A percentile compares a stretch with the other conserved stretches of the same genome.
Evolutionary conservation across 2,888 invertebrate genomes (phyloP).

Genomic region (Philhelius pedissequus): DNA sequence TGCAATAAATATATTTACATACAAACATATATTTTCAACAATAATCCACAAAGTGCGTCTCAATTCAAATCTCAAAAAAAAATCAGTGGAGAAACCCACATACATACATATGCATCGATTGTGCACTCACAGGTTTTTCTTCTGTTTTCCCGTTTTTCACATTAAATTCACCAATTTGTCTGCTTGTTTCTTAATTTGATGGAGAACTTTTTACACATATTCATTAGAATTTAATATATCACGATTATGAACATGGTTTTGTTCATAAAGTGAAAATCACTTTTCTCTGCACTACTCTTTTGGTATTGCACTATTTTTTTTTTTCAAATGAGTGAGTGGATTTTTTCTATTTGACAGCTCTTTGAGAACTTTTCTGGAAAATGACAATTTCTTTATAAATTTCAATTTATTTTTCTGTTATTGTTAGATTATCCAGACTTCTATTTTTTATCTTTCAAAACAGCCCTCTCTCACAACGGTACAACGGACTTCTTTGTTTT

Average conservation of each 20-base stretch:
- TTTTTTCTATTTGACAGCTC: constrained; percentile 4
- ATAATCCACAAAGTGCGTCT: constrained; percentile 50
- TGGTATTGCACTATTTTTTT: constrained; percentile 1
- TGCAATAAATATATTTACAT: not conserved
- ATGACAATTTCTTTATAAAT: not conserved
- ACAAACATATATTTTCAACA: not conserved
- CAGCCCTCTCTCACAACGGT: not conserved
- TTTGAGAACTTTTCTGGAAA: constrained; percentile 15
- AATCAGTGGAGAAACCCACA: not conserved
- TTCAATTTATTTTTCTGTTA: not conserved
- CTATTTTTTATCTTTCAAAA: not conserved
- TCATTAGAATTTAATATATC: not conserved
- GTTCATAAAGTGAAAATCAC: not conserved
- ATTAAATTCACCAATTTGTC: not conserved
- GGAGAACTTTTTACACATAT: not conserved
- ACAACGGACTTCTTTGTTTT: not conserved
- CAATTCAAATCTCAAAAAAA: constrained; percentile 10
- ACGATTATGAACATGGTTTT: too few species aligned
- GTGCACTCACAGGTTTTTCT: constrained; percentile 44
- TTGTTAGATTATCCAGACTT: not conserved
- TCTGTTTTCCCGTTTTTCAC: constrained; percentile 14
- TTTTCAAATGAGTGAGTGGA: not conserved
- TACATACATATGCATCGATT: too few species aligned
- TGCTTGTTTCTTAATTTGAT: not conserved
- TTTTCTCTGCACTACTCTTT: not conserved